Evolutionary conservation across 2,888 invertebrate genomes (phyloP).

Genomic region (Thelaira solivaga): DNA sequence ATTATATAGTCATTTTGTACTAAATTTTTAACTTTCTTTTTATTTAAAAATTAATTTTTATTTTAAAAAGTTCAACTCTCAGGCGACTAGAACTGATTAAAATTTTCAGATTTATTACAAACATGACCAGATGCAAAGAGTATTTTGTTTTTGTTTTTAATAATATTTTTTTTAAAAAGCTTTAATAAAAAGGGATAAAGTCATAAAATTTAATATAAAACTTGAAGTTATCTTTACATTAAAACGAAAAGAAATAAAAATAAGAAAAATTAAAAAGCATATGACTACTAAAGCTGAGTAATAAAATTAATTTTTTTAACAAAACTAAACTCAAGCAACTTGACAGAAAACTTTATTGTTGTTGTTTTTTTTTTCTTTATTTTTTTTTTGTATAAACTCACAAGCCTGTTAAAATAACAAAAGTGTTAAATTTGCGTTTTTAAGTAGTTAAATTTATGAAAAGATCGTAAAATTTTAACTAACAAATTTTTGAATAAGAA

Average conservation of each 20-base stretch:
- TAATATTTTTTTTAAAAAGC: constrained; percentile 3
- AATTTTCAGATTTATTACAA: constrained; percentile 11
- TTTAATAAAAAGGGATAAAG: constrained; percentile 48
- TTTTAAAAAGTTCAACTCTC: background rate
- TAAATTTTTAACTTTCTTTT: no score
- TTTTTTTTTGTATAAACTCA: background rate
- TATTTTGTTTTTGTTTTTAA: constrained; percentile 10
- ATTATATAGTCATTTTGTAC: no score
- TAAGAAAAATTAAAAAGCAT: background rate
- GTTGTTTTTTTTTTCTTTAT: no score
- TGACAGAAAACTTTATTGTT: background rate
- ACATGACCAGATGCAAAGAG: constrained; percentile 6
- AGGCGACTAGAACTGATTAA: background rate
- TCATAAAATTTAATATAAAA: constrained; percentile 49
- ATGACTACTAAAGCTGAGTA: constrained; percentile 40
- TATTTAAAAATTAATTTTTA: background rate
- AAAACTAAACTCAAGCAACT: background rate
- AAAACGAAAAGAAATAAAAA: no score
- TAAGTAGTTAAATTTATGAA: constrained; percentile 47
- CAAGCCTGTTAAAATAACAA: background rate
- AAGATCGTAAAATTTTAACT: constrained; percentile 26
- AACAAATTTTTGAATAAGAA: background rate
- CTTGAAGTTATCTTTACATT: background rate
- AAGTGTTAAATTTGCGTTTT: constrained; percentile 38
- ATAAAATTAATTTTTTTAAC: constrained; percentile 30